Evolutionary conservation across 2,888 invertebrate species (phyloP), one percentile per base, ranked within the genome.

Genomic region (Pristionchus maxplancki): DNA sequence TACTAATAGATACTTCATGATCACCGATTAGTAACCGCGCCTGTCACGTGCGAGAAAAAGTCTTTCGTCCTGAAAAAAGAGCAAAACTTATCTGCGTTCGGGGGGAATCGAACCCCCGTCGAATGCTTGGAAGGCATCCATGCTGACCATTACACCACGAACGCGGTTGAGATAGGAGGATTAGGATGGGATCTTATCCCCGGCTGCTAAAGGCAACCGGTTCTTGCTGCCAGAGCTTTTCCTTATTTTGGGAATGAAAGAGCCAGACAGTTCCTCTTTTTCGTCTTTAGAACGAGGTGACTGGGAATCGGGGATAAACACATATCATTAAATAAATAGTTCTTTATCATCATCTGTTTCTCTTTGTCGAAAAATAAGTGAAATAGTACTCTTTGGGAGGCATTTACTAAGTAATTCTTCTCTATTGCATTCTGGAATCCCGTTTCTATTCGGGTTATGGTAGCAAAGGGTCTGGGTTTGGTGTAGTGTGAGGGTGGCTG

Each of bases 21-120:
- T 91, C 91, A 91, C 90, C 91, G 91, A 88, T 91, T 91, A 91
- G 92, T 91, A 91, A 91, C 88, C 92, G 91, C 91, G 91, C 92
- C 91, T 89, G 92, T 91, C 90, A 91, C 91, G 91, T 91, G 91
- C 91, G 91, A 89, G 91, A 92, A 90, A 91, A 90, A 86, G 71
- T 34, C 44, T 87, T 87, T 87, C 40, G 62, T 24, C 15, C 5
- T 50, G 50, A 1, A 37, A 78, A 78, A 34, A 15, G 17, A 20
- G 11, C 20, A 50, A 50, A 50, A 50, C 9, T n/a, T 84, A 82
- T 89, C 88, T 89, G 89, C 89, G 89, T 89, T 87, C 89, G 89
- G 89, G 89, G 89, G 89, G 89, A 89, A 89, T 89, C 89, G 89
- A 89, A 89, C 89, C 89, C 89, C 85, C 85, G 85, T 85, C 85